A percentile compares a stretch with the other conserved stretches of the same genome.
Evolutionary conservation across 2,113 vertebrate species (phyloP).

Genomic region (Thunnus maccoyii): DNA sequence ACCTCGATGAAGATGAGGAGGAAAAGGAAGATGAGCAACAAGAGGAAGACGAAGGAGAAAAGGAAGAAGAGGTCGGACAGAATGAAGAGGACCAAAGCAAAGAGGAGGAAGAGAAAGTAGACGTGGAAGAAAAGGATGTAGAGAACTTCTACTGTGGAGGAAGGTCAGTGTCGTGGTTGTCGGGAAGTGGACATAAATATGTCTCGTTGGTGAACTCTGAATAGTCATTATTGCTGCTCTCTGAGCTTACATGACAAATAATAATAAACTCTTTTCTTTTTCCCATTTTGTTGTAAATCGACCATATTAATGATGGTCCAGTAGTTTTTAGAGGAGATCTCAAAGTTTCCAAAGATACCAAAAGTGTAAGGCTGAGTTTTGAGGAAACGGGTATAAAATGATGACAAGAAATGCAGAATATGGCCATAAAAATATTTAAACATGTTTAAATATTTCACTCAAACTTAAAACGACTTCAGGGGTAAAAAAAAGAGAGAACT

Average conservation of each 20-base stretch:
- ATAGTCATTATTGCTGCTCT: background rate
- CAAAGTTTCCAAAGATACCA: too few species aligned
- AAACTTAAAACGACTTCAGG: background rate
- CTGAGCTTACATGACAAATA: background rate
- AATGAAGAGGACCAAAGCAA: background rate
- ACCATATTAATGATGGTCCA: too few species aligned
- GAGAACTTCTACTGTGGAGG: slow-evolving; percentile 60
- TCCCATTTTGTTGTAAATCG: too few species aligned
- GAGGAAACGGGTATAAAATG: too few species aligned
- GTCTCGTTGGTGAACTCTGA: background rate
- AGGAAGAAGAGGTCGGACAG: background rate
- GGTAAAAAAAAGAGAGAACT: background rate
- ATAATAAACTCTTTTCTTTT: too few species aligned
- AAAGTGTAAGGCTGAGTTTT: too few species aligned
- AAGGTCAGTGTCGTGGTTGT: slow-evolving; percentile 68
- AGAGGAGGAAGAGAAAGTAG: slow-evolving; percentile 12
- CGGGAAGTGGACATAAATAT: background rate
- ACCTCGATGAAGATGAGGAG: slow-evolving; percentile 89
- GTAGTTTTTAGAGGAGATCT: too few species aligned
- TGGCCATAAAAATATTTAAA: too few species aligned
- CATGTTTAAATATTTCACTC: background rate
- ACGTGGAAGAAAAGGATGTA: slow-evolving; percentile 46
- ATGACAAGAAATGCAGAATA: too few species aligned
- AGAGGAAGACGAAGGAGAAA: background rate
- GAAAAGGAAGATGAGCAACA: slow-evolving; percentile 35